Evolutionary conservation across 1,140 invertebrate genomes (phyloP), one percentile per base, ranked within the genome.

Genomic region (Dryas iulia): DNA sequence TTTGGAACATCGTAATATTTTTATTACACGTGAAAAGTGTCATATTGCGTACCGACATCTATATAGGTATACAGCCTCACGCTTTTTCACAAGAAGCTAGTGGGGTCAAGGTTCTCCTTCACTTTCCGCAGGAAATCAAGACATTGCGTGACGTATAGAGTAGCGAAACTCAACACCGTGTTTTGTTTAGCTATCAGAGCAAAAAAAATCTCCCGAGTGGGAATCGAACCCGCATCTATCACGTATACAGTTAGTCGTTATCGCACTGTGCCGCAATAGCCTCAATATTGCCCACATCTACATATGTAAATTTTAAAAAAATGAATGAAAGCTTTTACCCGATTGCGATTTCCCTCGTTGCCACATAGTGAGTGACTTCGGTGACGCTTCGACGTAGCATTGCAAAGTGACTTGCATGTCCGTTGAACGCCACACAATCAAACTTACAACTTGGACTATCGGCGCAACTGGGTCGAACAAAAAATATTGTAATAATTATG

Each of bases 341-440:
- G 65, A 53, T 65, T 83, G 79, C 24, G 85, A 82, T 69, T 87
- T 87, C 69, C 95, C 94, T 63, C 94, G 94, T 78, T 95, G 95
- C 97, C 97, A 98, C 64, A 95, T 96, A 81, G 96, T 96, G 84
- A 97, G 94, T 3, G 96, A 95, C 74, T 95, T 95, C 6, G 97
- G 96, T 26, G 95, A 96, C 1, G 96, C 96, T 91, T 97, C 96
- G 1, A 97, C 95, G 80, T 95, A 94, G 84, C 96, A 97, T 78
- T 96, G 95, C 14, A 97, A 89, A 10, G 94, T 93, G 7, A 97
- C 96, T 81, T 97, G 94, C 84, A 94, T 95, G 66, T 95, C 95
- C 14, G 95, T 84, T 7, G 96, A 95, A 0, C 96, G 95, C 59
- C 94, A 95, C 11, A 98, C 94, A 52, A 97, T 93, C 86, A 97